Base-by-base conservation (phyloP, 2,888 invertebrate species). In the Anodontia alba region DNA sequence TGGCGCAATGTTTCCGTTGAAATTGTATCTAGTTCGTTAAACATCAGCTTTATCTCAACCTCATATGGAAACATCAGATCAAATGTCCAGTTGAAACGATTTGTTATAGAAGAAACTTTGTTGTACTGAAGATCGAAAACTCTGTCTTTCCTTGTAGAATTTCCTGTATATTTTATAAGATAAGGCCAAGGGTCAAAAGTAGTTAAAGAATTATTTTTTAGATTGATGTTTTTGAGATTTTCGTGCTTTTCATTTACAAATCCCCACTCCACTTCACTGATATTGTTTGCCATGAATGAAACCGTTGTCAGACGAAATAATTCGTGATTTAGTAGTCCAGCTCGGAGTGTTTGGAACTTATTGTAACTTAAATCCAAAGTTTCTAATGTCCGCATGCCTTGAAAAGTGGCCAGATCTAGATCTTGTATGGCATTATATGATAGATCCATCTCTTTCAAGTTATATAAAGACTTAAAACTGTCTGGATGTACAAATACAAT, bases 181-280 rank as follows among this genome's bases (percentile, higher is more conserved):
- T 83, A 89, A 1, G 87, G 86, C 88, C 87, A 89, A 15, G 88
- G 87, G 54, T 89, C 88, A 31, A 87, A 69, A 54, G 71, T 68
- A 5, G 81, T 76, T 29, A 89, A 31, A 42, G 33, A 3, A 36
- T 89, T 89, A 46, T 80, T 49, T 15, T 81, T 78, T 42, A 87
- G 17, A 46, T 86, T 82, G 23, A 86, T 80, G 31, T 68, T 29
- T 12, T 33, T 15, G 7, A 88, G 31, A n/a, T 69, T 46, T 12
- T 46, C 69, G 43, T 87, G 76, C 0, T 76, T 70, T n/a, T 76
- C 69, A 31, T 78, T 75, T 15, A 88, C 84, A 15, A 84, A 83
- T n/a, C 82, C 76, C 1, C 78, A 73, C 23, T 81, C 88, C 0
- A 88, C 84, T 12, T 77, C 69, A 20, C 74, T 76, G 49, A 88